Evolutionary conservation across 2,113 vertebrate species (phyloP).

Genomic region (Eclectus roratus): DNA sequence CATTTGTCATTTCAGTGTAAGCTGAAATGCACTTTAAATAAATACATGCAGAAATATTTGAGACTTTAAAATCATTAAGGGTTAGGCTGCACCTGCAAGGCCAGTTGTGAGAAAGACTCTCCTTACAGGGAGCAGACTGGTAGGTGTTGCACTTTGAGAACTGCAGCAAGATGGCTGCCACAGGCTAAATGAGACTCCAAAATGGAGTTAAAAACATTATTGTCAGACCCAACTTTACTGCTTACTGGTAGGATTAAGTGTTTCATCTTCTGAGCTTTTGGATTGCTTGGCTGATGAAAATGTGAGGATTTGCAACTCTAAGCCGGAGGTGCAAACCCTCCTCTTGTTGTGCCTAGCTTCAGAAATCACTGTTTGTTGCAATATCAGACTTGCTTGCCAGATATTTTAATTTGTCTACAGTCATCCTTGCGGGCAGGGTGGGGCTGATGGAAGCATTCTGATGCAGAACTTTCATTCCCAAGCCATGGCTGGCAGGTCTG

Average conservation of each 20-base stretch:
- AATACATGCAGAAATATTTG: background rate
- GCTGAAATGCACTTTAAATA: background rate
- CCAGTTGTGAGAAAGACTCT: background rate
- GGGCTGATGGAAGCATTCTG: constrained; percentile 25
- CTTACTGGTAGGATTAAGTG: background rate
- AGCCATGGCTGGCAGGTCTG: constrained; percentile 9
- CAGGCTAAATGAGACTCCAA: background rate
- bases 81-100: background rate
- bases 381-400: constrained; percentile 13
- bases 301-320: background rate
- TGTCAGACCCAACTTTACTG: background rate
- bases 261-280: background rate
- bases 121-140: background rate
- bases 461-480: constrained; percentile 29
- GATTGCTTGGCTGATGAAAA: background rate
- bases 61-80: background rate
- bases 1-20: background rate
- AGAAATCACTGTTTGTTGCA: constrained; percentile 9
- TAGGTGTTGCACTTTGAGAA: background rate
- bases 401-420: constrained; percentile 52
- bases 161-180: background rate
- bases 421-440: constrained; percentile 5
- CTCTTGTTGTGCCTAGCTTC: background rate
- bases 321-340: background rate
- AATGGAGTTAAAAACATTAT: background rate